These are phyloP conservation scores for Synchiropus splendidus DNA, from an alignment of 2,113 vertebrate species.

Conservation along the genomic window DNA sequence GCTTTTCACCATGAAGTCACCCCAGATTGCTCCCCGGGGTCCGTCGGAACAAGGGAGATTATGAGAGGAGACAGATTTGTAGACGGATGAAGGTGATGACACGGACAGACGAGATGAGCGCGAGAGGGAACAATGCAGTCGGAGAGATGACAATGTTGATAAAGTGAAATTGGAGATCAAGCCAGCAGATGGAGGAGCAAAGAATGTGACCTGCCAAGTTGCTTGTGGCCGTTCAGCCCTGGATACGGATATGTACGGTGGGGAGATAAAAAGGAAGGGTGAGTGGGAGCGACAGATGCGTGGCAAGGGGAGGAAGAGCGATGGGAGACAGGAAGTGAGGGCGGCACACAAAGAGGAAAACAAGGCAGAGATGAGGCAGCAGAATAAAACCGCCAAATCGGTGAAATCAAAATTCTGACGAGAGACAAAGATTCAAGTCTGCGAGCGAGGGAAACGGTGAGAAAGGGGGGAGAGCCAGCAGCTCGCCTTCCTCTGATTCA, in stretches of 20 bases:
- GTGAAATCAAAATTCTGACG: slow-evolving; percentile 23
- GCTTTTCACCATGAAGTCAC: slow-evolving; percentile 31
- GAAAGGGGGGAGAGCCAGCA: slow-evolving; percentile 39
- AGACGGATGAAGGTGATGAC: slow-evolving; percentile 44
- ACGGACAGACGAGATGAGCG: slow-evolving; percentile 22
- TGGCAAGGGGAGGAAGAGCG: slow-evolving; percentile 15
- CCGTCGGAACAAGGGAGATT: slow-evolving; percentile 19
- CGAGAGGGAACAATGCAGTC: slow-evolving; percentile 30
- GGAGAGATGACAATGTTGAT: slow-evolving; percentile 48
- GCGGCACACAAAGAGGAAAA: slow-evolving; percentile 20
- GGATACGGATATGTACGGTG: slow-evolving; percentile 42
- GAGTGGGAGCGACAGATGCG: slow-evolving; percentile 51
- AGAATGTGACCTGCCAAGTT: slow-evolving; percentile 59
- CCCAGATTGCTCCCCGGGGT: slow-evolving; percentile 23
- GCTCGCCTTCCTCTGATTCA: slow-evolving; percentile 67
- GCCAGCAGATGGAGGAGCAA: slow-evolving; percentile 48
- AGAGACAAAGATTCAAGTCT: slow-evolving; percentile 1
- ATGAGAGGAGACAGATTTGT: slow-evolving; percentile 23
- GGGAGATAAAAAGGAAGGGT: slow-evolving; percentile 48
- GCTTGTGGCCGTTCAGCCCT: slow-evolving; percentile 36
- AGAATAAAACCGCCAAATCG: slow-evolving; percentile 14
- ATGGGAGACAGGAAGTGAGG: slow-evolving; percentile 37
- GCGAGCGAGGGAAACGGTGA: slow-evolving; percentile 10
- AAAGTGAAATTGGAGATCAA: slow-evolving; percentile 56
- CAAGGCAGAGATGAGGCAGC: slow-evolving; percentile 20